These are phyloP conservation scores for Trichonephila inaurata DNA, from an alignment of 1,140 invertebrate species.

Conservation along the genomic window DNA sequence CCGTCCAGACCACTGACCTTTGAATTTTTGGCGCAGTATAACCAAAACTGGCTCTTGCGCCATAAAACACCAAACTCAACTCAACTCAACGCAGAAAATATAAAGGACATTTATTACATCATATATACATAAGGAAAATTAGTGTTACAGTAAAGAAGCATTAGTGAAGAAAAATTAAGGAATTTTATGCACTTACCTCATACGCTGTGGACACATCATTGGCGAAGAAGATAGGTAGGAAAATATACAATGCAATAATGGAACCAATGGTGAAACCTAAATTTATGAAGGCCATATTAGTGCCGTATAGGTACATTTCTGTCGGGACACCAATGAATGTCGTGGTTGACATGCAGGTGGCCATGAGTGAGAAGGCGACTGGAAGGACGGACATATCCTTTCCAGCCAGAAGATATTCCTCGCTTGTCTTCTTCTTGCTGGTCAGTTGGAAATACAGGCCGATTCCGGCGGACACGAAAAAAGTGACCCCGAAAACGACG, in stretches of 20 bases:
- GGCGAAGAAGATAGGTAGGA: constrained; percentile 93
- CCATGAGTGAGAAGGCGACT: constrained; percentile 89
- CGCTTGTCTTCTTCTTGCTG: constrained; percentile 84
- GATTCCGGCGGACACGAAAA: constrained; percentile 79
- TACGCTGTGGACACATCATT: constrained; percentile 93
- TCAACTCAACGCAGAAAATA: too few species aligned
- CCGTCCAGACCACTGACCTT: too few species aligned
- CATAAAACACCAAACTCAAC: too few species aligned
- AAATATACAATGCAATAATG: constrained; percentile 89
- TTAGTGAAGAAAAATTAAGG: too few species aligned
- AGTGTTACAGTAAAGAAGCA: too few species aligned
- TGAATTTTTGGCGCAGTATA: too few species aligned
- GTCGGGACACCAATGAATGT: constrained; percentile 81
- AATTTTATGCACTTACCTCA: constrained; percentile 84
- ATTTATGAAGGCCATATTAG: constrained; percentile 78
- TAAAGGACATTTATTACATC: too few species aligned
- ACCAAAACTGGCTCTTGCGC: too few species aligned
- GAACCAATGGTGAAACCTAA: constrained; percentile 84
- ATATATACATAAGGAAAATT: too few species aligned
- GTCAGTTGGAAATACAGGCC: constrained; percentile 86
- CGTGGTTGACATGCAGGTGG: constrained; percentile 83
- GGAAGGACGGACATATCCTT: constrained; percentile 90
- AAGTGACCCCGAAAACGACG: constrained; percentile 84
- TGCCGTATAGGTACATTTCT: constrained; percentile 79
- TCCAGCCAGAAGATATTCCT: constrained; percentile 92